Base-by-base conservation (phyloP, 30 jellyfish, hydroid and myxozoan species). In the Morbakka virulenta region DNA sequence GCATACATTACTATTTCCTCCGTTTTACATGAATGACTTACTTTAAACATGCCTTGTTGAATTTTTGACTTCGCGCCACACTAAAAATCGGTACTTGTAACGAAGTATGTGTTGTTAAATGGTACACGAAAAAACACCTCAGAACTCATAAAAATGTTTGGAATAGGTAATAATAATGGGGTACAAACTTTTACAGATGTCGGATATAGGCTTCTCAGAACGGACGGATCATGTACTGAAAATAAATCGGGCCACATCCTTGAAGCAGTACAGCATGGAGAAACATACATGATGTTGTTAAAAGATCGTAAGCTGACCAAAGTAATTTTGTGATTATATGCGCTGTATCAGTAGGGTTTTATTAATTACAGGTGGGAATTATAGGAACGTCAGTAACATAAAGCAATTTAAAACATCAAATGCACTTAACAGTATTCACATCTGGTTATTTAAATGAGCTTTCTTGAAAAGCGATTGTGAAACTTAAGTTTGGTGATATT, bases 181-280 rank as follows among this genome's bases (percentile, higher is more conserved):
- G 69, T 89, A 0, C 89, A 84, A 27, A 61, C 70, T n/a, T 69
- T 84, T 22, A 30, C 64, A 22, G 77, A 63, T n/a, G 95, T 84
- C 67, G 95, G 85, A 20, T 31, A 72, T 21, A 66, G 83, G 76
- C 62, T 76, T 20, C 21, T 84, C 4, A 65, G 76, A 35, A 52
- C 32, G 1, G 95, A 84, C 49, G 95, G 95, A 65, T 84, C 95
- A 28, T 64, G 84, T 2, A 53, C 85, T 13, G 95, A 75, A 17
- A 32, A 21, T 0, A 9, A 28, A 1, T 4, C 69, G 0, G 89
- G 86, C 13, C 35, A 47, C 28, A 28, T 35, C 28, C 65, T 76
- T 2, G 89, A 66, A 62, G 14, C 76, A 17, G 22, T 31, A 35
- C 29, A 80, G 3, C 47, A 64, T 28, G 89, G 89, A 0, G 84